Percentiles rank a stretch among this genome's conserved stretches.
These are phyloP conservation scores for Bolinopsis microptera DNA, from an alignment of 37 sponge, comb jelly and placozoan genomes.

Conservation along the genomic window DNA sequence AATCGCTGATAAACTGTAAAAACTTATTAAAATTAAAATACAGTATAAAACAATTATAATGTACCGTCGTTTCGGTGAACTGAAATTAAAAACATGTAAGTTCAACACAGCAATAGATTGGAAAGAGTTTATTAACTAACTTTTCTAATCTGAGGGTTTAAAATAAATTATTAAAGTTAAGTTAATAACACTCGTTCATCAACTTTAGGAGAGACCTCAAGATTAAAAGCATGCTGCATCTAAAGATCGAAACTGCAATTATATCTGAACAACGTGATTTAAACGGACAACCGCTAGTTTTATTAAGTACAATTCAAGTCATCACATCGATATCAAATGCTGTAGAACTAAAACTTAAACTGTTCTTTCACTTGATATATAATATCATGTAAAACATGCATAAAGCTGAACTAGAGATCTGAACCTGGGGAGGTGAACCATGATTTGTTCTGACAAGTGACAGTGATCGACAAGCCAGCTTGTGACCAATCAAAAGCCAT, in stretches of 20 bases:
- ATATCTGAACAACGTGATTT: background rate
- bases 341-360: too few species aligned
- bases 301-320: too few species aligned
- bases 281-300: background rate
- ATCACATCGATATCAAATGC: too few species aligned
- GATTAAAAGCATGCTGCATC: background rate
- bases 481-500: too few species aligned
- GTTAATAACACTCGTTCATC: background rate
- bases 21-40: background rate
- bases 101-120: background rate
- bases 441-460: too few species aligned
- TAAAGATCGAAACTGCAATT: background rate
- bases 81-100: background rate
- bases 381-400: background rate
- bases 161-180: background rate
- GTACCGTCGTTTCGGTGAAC: background rate
- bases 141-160: background rate
- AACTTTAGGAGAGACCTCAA: too few species aligned
- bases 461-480: too few species aligned
- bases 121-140: background rate
- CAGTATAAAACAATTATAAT: background rate
- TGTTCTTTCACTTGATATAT: background rate
- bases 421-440: too few species aligned
- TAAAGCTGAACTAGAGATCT: too few species aligned
- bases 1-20: background rate